Evolutionary conservation across 2,888 invertebrate genomes (phyloP).

Genomic region (Tetragonisca angustula): DNA sequence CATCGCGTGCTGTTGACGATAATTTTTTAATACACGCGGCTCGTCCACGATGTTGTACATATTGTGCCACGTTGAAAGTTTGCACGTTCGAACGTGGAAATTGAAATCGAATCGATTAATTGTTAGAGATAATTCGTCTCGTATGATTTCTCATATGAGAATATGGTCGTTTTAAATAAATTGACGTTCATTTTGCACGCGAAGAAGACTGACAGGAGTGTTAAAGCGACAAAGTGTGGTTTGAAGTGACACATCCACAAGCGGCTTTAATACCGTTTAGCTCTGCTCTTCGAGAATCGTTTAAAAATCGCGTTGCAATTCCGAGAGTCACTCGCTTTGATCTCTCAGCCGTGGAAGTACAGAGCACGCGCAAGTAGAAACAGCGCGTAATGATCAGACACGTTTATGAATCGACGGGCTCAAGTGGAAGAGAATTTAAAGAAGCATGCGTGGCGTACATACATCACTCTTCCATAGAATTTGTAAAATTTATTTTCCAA

Average conservation of each 20-base stretch:
- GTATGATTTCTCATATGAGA: no score
- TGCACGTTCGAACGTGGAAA: not conserved
- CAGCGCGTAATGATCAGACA: not conserved
- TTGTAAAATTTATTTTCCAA: not conserved
- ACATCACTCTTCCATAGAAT: not conserved
- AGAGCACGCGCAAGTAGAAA: not conserved
- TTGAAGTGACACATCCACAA: not conserved
- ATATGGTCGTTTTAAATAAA: no score
- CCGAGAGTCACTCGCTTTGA: not conserved
- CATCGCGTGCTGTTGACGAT: not conserved
- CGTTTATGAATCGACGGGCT: not conserved
- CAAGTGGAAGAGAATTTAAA: not conserved
- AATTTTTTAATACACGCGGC: not conserved
- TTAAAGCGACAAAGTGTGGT: no score
- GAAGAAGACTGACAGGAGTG: no score
- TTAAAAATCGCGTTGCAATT: not conserved
- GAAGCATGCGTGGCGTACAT: not conserved
- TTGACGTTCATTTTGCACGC: no score
- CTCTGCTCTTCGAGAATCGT: not conserved
- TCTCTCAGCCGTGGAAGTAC: not conserved
- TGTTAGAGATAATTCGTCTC: not conserved
- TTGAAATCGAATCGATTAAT: not conserved
- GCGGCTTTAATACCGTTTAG: conserved; percentile 1
- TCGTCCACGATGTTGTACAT: not conserved
- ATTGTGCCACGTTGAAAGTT: not conserved